Evolutionary conservation across 1,140 invertebrate species (phyloP).

Genomic region (Teleopsis dalmanni): DNA sequence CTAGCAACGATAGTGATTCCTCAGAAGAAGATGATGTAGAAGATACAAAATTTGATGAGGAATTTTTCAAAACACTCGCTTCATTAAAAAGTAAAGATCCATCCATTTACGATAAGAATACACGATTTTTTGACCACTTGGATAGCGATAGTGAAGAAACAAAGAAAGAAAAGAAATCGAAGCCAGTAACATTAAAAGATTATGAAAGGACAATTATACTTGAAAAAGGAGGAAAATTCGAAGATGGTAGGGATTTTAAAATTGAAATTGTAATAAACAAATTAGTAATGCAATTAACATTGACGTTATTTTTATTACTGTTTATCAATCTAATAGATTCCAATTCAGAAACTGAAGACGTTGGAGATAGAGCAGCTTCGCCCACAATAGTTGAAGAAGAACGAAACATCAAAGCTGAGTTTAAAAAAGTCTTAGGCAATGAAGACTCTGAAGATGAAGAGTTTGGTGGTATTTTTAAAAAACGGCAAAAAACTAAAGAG

Average conservation of each 20-base stretch:
- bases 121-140: conserved; percentile 60
- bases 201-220: conserved; percentile 72
- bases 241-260: conserved; percentile 42
- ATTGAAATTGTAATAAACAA: background rate
- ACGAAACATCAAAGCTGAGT: conserved; percentile 59
- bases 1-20: conserved; percentile 38
- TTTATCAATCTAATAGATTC: conserved; percentile 12
- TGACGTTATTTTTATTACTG: background rate
- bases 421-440: conserved; percentile 49
- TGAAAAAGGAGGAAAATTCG: conserved; percentile 57
- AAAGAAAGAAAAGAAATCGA: conserved; percentile 46
- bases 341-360: conserved; percentile 17
- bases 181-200: conserved; percentile 66
- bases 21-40: conserved; percentile 51
- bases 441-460: conserved; percentile 50
- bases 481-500: conserved; percentile 53
- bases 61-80: conserved; percentile 78
- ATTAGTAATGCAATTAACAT: background rate
- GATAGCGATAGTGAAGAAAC: conserved; percentile 29
- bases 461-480: conserved; percentile 52
- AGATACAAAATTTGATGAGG: conserved; percentile 64
- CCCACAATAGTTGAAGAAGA: conserved; percentile 64
- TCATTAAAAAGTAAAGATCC: conserved; percentile 83
- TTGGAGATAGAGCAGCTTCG: conserved; percentile 24
- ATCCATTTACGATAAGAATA: conserved; percentile 71